These are phyloP conservation scores for Taenioides sp. DNA, from an alignment of 2,797 vertebrate species.

Conservation along the genomic window DNA sequence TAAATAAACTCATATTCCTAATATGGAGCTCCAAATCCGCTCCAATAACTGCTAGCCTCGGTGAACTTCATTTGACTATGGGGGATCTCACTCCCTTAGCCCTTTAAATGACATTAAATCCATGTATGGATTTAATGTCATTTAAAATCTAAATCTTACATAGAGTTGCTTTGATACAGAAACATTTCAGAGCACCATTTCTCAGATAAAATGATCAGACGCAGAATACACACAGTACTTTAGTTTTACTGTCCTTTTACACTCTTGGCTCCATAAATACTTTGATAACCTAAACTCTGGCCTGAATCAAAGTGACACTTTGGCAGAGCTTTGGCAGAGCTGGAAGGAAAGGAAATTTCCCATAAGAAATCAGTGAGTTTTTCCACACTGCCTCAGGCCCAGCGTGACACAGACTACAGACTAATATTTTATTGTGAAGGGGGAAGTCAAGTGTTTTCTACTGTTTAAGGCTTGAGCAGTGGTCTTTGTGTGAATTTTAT, in stretches of 20 bases:
- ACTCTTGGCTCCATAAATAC: conserved; percentile 15
- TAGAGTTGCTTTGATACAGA: no score
- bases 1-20: no score
- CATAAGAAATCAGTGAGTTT: not conserved
- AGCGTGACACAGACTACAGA: not conserved
- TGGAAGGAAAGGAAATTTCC: conserved; percentile 12
- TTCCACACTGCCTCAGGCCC: not conserved
- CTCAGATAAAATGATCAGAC: no score
- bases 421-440: not conserved
- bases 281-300: conserved; percentile 13
- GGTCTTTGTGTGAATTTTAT: not conserved
- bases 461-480: not conserved
- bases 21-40: no score
- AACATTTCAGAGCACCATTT: no score
- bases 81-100: no score
- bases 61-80: no score
- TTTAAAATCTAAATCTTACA: no score
- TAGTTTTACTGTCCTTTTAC: not conserved
- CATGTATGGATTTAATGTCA: no score
- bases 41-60: no score
- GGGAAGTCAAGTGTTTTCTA: not conserved
- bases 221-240: no score
- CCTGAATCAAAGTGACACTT: conserved; percentile 9
- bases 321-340: conserved; percentile 13
- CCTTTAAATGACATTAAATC: no score